These are phyloP conservation scores for Holothuria scabra DNA, from an alignment of 53 echinoderm and acorn worm species.

Conservation along the genomic window DNA sequence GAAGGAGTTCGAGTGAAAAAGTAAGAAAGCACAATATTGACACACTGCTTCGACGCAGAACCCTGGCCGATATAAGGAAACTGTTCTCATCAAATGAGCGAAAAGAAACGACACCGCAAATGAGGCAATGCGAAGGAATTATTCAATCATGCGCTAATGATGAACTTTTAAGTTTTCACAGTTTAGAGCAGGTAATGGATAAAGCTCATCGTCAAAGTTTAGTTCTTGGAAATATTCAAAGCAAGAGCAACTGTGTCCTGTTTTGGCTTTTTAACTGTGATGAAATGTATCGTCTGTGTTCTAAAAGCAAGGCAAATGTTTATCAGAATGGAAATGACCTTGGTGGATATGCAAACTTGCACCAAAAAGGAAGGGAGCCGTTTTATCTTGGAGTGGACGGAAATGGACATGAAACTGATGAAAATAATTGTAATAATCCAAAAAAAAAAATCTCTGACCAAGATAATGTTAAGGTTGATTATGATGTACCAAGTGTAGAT, in stretches of 20 bases:
- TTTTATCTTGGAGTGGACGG: too few species aligned
- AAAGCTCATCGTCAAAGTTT: neutral
- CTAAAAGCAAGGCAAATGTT: too few species aligned
- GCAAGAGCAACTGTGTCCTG: neutral
- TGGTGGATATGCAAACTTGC: too few species aligned
- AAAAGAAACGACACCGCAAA: neutral
- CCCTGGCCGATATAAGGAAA: constrained; percentile 14
- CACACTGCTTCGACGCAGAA: constrained; percentile 53
- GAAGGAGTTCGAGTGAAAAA: constrained; percentile 75
- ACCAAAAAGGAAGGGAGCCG: neutral
- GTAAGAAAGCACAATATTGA: constrained; percentile 71
- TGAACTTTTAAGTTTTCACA: neutral
- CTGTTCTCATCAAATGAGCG: constrained; percentile 51
- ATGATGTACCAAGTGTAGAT: too few species aligned
- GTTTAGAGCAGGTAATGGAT: constrained; percentile 25
- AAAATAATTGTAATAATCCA: too few species aligned
- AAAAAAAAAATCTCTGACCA: too few species aligned
- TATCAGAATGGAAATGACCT: too few species aligned
- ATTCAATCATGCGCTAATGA: too few species aligned
- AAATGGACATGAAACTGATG: too few species aligned
- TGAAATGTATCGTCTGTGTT: too few species aligned
- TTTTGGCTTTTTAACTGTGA: constrained; percentile 4
- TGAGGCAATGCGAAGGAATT: neutral
- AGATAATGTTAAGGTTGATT: too few species aligned
- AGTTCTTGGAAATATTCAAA: neutral